These are phyloP conservation scores for Steinernema carpocapsae DNA, from an alignment of 2,888 invertebrate genomes.

Conservation along the genomic window DNA sequence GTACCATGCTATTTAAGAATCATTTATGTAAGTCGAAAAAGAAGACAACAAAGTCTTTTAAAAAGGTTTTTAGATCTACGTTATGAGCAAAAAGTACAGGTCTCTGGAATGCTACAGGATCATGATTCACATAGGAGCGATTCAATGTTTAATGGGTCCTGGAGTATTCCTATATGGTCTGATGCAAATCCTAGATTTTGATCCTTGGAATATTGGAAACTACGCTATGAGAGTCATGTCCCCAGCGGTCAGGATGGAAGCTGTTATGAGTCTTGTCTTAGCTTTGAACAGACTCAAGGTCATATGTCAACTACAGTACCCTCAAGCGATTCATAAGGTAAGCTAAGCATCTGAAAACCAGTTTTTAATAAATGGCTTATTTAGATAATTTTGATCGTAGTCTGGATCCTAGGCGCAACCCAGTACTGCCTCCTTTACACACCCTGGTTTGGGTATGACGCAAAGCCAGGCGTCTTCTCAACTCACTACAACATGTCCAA, in stretches of 20 bases:
- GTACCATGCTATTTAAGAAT: background rate
- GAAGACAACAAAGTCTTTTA: background rate
- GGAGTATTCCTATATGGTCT: constrained; percentile 23
- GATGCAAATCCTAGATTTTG: constrained; percentile 12
- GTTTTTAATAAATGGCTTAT: background rate
- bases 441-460: constrained; percentile 4
- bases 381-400: background rate
- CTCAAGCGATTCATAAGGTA: background rate
- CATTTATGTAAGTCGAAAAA: constrained; percentile 5
- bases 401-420: background rate
- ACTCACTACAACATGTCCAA: constrained; percentile 6
- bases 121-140: constrained; percentile 19
- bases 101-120: constrained; percentile 21
- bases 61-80: background rate
- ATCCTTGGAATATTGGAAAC: constrained; percentile 16
- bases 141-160: constrained; percentile 17
- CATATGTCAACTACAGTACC: background rate
- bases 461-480: constrained; percentile 10
- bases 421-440: constrained; percentile 6
- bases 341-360: background rate
- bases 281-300: background rate
- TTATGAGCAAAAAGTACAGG: background rate
- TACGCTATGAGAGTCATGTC: constrained; percentile 30
- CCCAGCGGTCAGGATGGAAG: constrained; percentile 14
- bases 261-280: constrained; percentile 6